Conservation (phyloP, 2,113 vertebrate genomes). For the Macroglossus sobrinus region DNA sequence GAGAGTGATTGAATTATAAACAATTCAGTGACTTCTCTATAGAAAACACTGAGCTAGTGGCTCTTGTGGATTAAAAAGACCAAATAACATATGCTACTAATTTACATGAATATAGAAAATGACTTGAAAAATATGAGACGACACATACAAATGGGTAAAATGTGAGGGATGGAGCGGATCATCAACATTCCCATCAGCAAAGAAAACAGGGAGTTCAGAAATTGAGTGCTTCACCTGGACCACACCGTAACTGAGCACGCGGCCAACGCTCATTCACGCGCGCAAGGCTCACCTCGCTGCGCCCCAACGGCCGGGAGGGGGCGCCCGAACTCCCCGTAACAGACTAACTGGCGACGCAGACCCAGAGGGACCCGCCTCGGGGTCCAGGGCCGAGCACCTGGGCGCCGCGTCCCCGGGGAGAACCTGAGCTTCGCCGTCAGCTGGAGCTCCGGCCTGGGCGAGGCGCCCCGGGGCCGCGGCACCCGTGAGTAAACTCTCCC, state of each 20-base stretch:
- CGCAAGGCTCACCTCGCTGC: not conserved
- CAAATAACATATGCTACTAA: not conserved
- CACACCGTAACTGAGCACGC: not conserved
- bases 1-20: not conserved
- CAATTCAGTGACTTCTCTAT: not conserved
- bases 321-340: not conserved
- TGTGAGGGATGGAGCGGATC: not conserved
- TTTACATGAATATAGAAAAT: not conserved
- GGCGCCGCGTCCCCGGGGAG: too few species aligned
- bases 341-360: not conserved
- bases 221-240: not conserved
- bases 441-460: fast-evolving
- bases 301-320: not conserved
- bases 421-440: fast-evolving
- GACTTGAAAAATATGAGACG: not conserved
- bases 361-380: not conserved
- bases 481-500: too few species aligned
- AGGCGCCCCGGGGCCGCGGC: too few species aligned
- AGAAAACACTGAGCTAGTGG: not conserved
- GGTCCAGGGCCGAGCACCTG: fast-evolving
- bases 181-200: fast-evolving
- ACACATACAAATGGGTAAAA: not conserved
- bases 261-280: not conserved
- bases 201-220: not conserved
- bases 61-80: not conserved